Evolutionary conservation across 2,888 invertebrate species (phyloP), one percentile per base, ranked within the genome.

Genomic region (Tiliacea citrago): DNA sequence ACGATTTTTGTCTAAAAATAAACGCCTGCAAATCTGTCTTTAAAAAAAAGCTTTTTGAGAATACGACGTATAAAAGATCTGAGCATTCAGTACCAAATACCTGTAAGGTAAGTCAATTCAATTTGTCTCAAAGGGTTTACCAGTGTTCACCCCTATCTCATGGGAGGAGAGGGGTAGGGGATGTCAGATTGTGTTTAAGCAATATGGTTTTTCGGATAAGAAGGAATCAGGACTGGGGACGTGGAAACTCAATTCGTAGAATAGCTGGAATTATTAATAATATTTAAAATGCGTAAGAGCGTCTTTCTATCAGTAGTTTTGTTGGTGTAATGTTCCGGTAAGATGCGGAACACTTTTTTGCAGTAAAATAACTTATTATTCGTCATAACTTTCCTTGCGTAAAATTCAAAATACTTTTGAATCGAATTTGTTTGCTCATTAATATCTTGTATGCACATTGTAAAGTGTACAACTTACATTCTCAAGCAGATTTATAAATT

Each of bases 51-150:
- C 13, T 65, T 75, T 75, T 68, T 58, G 35, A 24, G 53, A 77
- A 61, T n/a, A 57, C 62, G 67, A 75, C 35, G 51, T 83, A 73
- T 67, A 81, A 81, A 39, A 49, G 63, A 68, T 49, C 45, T 35
- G 42, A 55, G 57, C 72, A 73, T 80, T 73, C 77, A 85, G 75
- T 58, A 73, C 77, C 61, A 45, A 68, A 77, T 85, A 76, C 68
- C 68, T 77, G 73, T 77, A 73, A 77, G 82, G 83, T 84, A 83
- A 82, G 83, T 83, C 85, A 82, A 89, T 90, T 87, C 86, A 87
- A 89, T 90, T 89, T 86, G 87, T 86, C 84, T 82, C 79, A 80
- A 76, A 83, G 83, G 79, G 82, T 85, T 87, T 85, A 77, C 82
- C 83, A 75, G 62, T 57, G 67, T 75, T 77, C 75, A 58, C 73